Percentiles rank a stretch among this genome's conserved stretches.
phyloP scores from a whole-genome alignment of 2,888 invertebrate genomes.

The Chrysotoxum bicinctum region DNA sequence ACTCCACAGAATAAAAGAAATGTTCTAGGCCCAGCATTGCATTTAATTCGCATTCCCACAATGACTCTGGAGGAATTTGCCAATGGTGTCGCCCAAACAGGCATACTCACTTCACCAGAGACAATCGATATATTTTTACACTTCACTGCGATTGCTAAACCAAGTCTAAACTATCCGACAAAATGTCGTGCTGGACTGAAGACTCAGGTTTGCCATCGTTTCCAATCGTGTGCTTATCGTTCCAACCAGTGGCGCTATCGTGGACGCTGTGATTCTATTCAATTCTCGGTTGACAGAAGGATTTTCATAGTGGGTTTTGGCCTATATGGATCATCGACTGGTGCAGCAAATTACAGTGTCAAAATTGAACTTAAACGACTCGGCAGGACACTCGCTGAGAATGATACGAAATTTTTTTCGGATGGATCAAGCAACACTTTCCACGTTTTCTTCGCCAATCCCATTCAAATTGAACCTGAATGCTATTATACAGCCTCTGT shows the following conservation, averaged over 20 bases:
- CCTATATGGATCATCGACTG: slow-evolving; percentile 97
- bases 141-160: slow-evolving; percentile 95
- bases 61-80: slow-evolving; percentile 97
- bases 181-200: slow-evolving; percentile 93
- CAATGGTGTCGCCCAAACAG: slow-evolving; percentile 96
- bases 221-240: slow-evolving; percentile 97
- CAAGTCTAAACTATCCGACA: slow-evolving; percentile 90
- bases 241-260: slow-evolving; percentile 99
- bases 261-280: slow-evolving; percentile 97
- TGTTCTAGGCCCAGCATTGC: slow-evolving; percentile 89
- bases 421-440: slow-evolving; percentile 98
- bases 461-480: slow-evolving; percentile 94
- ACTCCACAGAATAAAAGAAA: slow-evolving; percentile 90
- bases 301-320: slow-evolving; percentile 98
- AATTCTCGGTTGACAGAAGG: slow-evolving; percentile 96
- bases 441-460: slow-evolving; percentile 91
- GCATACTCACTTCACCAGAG: slow-evolving; percentile 94
- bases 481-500: slow-evolving; percentile 98
- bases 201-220: slow-evolving; percentile 96
- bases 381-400: slow-evolving; percentile 94
- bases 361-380: slow-evolving; percentile 96
- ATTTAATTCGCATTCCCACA: slow-evolving; percentile 95
- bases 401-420: slow-evolving; percentile 96
- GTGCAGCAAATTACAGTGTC: slow-evolving; percentile 96
- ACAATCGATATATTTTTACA: slow-evolving; percentile 97